phyloP scores from a whole-genome alignment of 2,888 invertebrate genomes.

The Drosophila stalkeri region DNA sequence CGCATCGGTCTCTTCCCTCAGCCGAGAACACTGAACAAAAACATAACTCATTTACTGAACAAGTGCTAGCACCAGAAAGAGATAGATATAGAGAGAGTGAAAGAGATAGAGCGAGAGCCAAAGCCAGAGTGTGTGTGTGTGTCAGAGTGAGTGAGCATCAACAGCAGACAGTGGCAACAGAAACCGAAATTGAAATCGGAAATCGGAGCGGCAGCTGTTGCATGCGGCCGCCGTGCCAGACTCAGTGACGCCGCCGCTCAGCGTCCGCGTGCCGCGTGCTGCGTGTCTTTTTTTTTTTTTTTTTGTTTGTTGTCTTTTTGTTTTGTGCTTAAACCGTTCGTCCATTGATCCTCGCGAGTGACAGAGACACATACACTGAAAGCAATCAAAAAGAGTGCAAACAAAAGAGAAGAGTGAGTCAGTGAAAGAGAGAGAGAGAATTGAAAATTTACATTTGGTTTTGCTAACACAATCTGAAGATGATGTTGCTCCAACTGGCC shows the following conservation, averaged over 20 bases:
- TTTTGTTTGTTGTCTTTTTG: conserved; percentile 55
- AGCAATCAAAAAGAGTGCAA: conserved; percentile 1
- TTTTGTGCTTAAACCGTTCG: conserved; percentile 36
- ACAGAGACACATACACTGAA: conserved; percentile 18
- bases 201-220: conserved; percentile 76
- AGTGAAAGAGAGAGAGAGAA: neutral
- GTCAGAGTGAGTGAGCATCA: conserved; percentile 10
- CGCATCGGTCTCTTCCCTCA: conserved; percentile 38
- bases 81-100: conserved; percentile 19
- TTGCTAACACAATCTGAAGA: neutral
- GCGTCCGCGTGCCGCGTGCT: conserved; percentile 42
- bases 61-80: conserved; percentile 9
- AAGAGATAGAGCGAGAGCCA: conserved; percentile 19
- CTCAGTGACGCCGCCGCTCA: conserved; percentile 68
- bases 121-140: conserved; percentile 7
- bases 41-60: neutral
- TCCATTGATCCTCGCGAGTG: conserved; percentile 63
- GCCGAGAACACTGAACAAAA: conserved; percentile 10
- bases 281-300: conserved; percentile 14
- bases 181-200: conserved; percentile 26
- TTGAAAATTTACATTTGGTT: neutral
- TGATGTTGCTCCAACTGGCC: conserved; percentile 29
- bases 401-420: neutral
- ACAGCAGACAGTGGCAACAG: conserved; percentile 7
- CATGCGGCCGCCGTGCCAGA: conserved; percentile 74